Evolutionary conservation across 2,797 vertebrate genomes (phyloP).

Genomic region (Enoplosus armatus): DNA sequence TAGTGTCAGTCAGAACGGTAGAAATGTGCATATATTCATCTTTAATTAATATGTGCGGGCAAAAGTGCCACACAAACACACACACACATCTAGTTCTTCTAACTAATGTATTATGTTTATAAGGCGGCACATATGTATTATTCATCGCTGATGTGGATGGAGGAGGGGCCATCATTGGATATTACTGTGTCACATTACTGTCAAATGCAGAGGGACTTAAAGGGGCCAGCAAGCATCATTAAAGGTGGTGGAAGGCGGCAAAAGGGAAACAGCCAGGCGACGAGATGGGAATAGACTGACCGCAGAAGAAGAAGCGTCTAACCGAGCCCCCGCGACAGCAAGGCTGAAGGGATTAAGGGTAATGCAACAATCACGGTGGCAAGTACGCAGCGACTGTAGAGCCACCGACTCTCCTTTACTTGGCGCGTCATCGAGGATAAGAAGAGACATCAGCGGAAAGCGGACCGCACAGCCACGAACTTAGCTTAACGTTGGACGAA

Average conservation of each 20-base stretch:
- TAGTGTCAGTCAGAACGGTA: slow-evolving; percentile 79
- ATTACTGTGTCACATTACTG: slow-evolving; percentile 84
- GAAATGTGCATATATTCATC: slow-evolving; percentile 83
- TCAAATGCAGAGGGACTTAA: slow-evolving; percentile 80
- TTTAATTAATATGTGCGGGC: slow-evolving; percentile 79
- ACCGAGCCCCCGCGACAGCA: slow-evolving; percentile 17
- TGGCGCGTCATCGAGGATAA: slow-evolving; percentile 49
- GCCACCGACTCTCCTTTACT: slow-evolving; percentile 22
- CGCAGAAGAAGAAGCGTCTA: slow-evolving; percentile 61
- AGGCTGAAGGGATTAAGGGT: slow-evolving; percentile 44
- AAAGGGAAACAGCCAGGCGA: slow-evolving; percentile 54
- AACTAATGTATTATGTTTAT: slow-evolving; percentile 88
- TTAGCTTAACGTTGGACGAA: slow-evolving; percentile 32
- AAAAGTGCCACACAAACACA: slow-evolving; percentile 72
- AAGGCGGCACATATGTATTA: slow-evolving; percentile 81
- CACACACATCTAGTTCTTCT: slow-evolving; percentile 75
- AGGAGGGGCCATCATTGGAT: slow-evolving; percentile 70
- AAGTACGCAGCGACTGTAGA: slow-evolving; percentile 1
- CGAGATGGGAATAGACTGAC: slow-evolving; percentile 73
- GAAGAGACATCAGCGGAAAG: slow-evolving; percentile 27
- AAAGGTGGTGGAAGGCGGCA: slow-evolving; percentile 58
- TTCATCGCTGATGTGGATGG: slow-evolving; percentile 79
- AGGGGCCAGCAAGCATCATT: slow-evolving; percentile 76
- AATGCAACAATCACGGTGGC: slow-evolving; percentile 58
- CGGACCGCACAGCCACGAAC: background rate